Evolutionary conservation across 2,797 vertebrate species (phyloP).

Genomic region (Pseudomugil tenellus): DNA sequence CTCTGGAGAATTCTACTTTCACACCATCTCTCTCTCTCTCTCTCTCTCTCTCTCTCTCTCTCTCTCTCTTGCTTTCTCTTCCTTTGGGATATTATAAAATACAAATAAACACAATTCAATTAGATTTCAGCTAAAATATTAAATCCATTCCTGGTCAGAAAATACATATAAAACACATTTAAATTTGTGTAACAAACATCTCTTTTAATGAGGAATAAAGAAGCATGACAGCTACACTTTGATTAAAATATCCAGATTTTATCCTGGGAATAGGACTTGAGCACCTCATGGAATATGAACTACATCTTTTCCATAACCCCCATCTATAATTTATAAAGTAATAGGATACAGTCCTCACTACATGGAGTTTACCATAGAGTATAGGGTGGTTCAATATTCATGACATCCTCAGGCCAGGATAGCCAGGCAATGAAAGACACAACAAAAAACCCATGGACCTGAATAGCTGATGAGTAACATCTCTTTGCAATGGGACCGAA

Average conservation of each 20-base stretch:
- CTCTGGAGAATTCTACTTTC: background rate
- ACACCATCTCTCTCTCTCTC: too few species aligned
- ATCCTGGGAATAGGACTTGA: background rate
- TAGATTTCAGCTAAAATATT: too few species aligned
- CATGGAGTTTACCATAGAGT: conserved; percentile 51
- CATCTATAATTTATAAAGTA: conserved; percentile 70
- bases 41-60: background rate
- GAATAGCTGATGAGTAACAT: conserved; percentile 51
- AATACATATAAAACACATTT: background rate
- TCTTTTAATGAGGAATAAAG: background rate
- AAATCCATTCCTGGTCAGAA: too few species aligned
- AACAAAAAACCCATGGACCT: conserved; percentile 29
- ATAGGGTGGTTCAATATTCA: conserved; percentile 58
- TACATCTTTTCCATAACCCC: conserved; percentile 36
- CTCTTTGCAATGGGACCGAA: conserved; percentile 31
- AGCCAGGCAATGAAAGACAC: conserved; percentile 20
- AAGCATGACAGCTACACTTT: background rate
- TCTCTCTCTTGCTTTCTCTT: too few species aligned
- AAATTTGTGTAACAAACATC: background rate
- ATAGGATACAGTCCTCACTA: conserved; percentile 60
- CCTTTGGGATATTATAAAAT: too few species aligned
- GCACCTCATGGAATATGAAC: conserved; percentile 21
- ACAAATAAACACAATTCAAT: too few species aligned
- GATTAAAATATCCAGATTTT: conserved; percentile 4
- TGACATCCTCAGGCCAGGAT: conserved; percentile 58